A percentile compares a stretch with the other conserved stretches of the same genome.
These are phyloP conservation scores for Leptatherina wallacei DNA, from an alignment of 2,797 vertebrate genomes.

Conservation along the genomic window DNA sequence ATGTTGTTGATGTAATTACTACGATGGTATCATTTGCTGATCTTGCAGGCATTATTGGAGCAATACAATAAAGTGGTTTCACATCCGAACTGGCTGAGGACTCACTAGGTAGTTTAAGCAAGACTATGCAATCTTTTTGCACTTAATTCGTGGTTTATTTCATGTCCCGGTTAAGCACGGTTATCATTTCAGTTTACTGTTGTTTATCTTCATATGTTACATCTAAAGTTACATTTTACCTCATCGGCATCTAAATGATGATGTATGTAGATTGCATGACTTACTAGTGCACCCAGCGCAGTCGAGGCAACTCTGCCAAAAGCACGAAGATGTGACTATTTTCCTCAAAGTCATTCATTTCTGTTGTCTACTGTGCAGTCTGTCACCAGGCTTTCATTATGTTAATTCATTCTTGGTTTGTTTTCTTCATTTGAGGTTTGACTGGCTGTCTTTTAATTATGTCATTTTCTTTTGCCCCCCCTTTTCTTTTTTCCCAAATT, in stretches of 20 bases:
- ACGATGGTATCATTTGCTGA: not conserved
- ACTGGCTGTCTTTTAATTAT: not conserved
- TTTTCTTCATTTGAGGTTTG: not conserved
- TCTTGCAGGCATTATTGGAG: not conserved
- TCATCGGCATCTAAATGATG: not conserved
- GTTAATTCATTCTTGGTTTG: not conserved
- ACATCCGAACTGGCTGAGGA: not conserved
- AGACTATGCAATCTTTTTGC: not conserved
- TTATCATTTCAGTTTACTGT: not conserved
- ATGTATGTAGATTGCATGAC: not conserved
- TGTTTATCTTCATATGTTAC: not conserved
- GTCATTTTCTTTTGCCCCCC: not conserved
- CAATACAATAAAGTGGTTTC: not conserved
- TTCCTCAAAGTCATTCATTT: not conserved
- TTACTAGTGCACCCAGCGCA: not conserved
- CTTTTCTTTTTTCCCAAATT: not conserved
- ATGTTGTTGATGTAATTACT: not conserved
- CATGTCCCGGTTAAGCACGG: not conserved
- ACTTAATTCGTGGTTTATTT: not conserved
- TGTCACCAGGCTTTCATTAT: not conserved
- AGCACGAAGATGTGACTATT: not conserved
- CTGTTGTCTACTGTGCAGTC: not conserved
- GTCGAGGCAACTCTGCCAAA: not conserved
- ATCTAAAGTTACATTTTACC: not conserved
- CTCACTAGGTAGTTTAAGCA: not conserved